Evolutionary conservation across 2,113 vertebrate genomes (phyloP), one percentile per base, ranked within the genome.

Genomic region (Charadrius vociferus): DNA sequence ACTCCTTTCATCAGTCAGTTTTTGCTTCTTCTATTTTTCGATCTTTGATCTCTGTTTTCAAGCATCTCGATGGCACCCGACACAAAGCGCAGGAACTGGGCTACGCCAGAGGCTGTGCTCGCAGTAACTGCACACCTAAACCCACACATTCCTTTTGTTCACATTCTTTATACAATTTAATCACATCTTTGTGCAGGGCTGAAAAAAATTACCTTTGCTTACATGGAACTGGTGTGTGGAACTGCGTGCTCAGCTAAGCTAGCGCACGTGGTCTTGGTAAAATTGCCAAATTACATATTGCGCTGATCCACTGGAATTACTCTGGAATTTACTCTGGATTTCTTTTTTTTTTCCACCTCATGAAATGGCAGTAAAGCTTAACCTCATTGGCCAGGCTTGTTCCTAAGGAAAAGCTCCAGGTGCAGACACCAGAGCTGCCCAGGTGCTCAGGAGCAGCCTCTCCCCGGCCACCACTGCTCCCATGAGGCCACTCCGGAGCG

Each of bases 101-200:
- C 96, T 66, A 63, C 96, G 94, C 97, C 88, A 93, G 96, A 97
- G 96, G 98, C 96, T 98, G 96, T 86, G 98, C 95, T 98, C 96
- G 97, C 98, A 94, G 49, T 47, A 41, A 39, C 93, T 21, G 77
- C 72, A 29, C 14, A 7, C 61, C 24, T 15, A 87, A 87, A 95
- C 93, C 45, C 86, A 95, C 83, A 94, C 23, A 62, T 87, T 97
- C 97, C 97, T 97, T 98, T 97, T 97, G 94, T 95, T 96, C 86
- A 89, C 98, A 98, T 98, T 98, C 98, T 98, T 97, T 95, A 86
- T 67, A 72, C 65, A 89, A 86, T 96, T 92, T 94, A 95, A 96
- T 52, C 93, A 90, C 97, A 96, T 97, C 97, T 98, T 97, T 97
- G 97, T 97, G 97, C 97, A 97, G 98, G 96, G 97, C 98, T 96